phyloP scores from a whole-genome alignment of 2,113 vertebrate species.

The Guaruba guarouba region DNA sequence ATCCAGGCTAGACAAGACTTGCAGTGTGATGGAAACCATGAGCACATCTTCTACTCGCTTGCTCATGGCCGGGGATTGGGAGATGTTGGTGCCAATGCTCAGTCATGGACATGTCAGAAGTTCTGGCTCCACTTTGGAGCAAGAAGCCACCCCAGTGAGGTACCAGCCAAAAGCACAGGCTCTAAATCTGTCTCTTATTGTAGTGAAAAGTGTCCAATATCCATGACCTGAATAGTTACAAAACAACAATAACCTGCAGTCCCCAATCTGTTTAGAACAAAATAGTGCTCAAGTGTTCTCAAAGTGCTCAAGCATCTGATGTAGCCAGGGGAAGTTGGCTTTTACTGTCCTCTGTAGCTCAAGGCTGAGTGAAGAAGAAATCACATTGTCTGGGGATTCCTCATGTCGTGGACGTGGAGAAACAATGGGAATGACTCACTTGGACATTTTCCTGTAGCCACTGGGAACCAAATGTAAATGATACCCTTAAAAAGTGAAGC shows the following conservation, averaged over 20 bases:
- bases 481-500: background rate
- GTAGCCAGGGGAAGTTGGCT: background rate
- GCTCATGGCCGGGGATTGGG: background rate
- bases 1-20: background rate
- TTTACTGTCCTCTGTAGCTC: background rate
- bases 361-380: background rate
- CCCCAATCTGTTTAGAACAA: background rate
- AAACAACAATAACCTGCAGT: background rate
- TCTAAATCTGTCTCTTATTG: background rate
- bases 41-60: background rate
- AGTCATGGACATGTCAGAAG: background rate
- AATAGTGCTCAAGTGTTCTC: background rate
- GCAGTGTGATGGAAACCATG: background rate
- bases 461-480: background rate
- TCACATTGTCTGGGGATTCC: background rate
- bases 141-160: background rate
- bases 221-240: background rate
- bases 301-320: background rate
- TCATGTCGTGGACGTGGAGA: background rate
- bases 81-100: background rate
- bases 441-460: background rate
- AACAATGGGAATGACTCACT: background rate
- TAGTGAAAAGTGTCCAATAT: background rate
- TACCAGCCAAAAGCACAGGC: background rate
- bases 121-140: background rate